A percentile compares a stretch with the other conserved stretches of the same genome.
These are phyloP conservation scores for Laspeyria flexula DNA, from an alignment of 2,888 invertebrate genomes.

Conservation along the genomic window DNA sequence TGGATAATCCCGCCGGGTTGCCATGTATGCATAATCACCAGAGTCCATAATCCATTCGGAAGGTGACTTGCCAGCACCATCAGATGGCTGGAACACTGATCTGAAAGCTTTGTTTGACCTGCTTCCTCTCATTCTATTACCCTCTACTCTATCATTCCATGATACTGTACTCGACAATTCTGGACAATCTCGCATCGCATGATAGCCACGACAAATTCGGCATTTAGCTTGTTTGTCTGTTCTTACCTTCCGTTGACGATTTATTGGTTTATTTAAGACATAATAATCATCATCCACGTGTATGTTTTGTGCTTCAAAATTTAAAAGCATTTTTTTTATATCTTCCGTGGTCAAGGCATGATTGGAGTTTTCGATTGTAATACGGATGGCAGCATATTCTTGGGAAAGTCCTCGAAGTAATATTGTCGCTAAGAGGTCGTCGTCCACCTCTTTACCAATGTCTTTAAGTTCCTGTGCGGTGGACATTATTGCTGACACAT, in stretches of 20 bases:
- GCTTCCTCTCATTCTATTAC: no score
- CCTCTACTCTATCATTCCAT: neutral
- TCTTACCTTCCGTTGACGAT: neutral
- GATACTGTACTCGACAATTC: neutral
- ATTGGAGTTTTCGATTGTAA: neutral
- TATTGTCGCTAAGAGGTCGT: conserved; percentile 2
- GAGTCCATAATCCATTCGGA: neutral
- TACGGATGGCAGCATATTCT: neutral
- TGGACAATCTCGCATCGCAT: neutral
- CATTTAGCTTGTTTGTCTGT: neutral
- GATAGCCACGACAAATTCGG: neutral
- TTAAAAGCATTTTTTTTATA: neutral
- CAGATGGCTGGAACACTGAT: no score
- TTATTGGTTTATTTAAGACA: neutral
- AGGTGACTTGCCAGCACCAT: neutral
- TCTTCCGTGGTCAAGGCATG: neutral
- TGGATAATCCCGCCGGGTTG: neutral
- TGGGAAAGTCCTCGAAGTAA: conserved; percentile 1
- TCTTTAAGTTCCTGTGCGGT: neutral
- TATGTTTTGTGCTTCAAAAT: neutral
- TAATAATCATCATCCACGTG: no score
- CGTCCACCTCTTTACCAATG: conserved; percentile 2
- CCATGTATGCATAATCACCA: neutral
- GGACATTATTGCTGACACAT: neutral
- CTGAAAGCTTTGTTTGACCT: neutral